A percentile compares a stretch with the other conserved stretches of the same genome.
Conservation (phyloP, 2,888 invertebrate genomes). For the Branchipolynoe longqiensis region DNA sequence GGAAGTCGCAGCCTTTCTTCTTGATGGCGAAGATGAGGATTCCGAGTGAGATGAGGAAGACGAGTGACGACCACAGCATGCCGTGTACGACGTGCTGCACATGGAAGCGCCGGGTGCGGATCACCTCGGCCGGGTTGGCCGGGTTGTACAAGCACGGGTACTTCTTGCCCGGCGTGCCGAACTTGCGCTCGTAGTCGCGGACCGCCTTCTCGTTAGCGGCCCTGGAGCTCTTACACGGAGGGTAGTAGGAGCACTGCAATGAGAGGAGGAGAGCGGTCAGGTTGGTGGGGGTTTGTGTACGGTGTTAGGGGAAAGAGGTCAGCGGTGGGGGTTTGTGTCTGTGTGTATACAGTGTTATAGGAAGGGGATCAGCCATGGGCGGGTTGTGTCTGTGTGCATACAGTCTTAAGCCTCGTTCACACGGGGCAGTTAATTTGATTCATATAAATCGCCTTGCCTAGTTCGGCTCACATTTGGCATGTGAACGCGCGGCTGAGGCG, state of each 20-base stretch:
- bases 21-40: conserved; percentile 58
- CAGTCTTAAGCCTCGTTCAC: too few relatives aligned
- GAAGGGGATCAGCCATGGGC: too few relatives aligned
- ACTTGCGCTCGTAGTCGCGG: conserved; percentile 57
- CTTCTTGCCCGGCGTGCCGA: conserved; percentile 58
- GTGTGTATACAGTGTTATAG: too few relatives aligned
- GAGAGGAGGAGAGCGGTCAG: conserved; percentile 23
- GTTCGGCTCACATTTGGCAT: too few relatives aligned
- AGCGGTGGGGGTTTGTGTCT: too few relatives aligned
- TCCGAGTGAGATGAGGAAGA: conserved; percentile 57
- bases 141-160: conserved; percentile 63
- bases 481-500: too few relatives aligned
- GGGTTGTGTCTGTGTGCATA: too few relatives aligned
- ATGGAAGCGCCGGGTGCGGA: conserved; percentile 60
- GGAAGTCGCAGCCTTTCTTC: conserved; percentile 61
- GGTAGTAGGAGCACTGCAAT: conserved; percentile 65
- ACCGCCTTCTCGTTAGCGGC: conserved; percentile 64
- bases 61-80: conserved; percentile 62
- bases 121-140: conserved; percentile 57
- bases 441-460: too few relatives aligned
- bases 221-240: conserved; percentile 63
- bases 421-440: too few relatives aligned
- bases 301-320: too few relatives aligned
- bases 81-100: conserved; percentile 64
- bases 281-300: too few relatives aligned